A percentile compares a stretch with the other conserved stretches of the same genome.
phyloP scores from a whole-genome alignment of 2,888 invertebrate genomes.

The Cephus nigrinus region DNA sequence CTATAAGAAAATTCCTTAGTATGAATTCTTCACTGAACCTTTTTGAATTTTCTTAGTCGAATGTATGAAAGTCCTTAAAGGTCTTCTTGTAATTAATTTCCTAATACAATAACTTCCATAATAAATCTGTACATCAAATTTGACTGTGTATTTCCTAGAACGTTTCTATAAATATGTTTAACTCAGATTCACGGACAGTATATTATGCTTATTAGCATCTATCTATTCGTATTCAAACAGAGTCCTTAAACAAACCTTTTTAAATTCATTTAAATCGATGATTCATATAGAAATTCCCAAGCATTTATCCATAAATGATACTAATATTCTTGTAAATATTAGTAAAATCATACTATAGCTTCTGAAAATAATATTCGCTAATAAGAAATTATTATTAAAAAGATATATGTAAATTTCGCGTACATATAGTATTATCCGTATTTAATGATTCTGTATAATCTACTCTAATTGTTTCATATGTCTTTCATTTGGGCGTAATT shows the following conservation, averaged over 20 bases:
- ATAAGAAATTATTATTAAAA: too few relatives aligned
- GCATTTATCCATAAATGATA: background rate
- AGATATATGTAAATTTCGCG: too few relatives aligned
- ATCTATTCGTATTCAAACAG: background rate
- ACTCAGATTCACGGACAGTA: background rate
- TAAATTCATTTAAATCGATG: background rate
- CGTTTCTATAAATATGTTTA: background rate
- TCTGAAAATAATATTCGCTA: background rate
- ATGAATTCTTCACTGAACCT: background rate
- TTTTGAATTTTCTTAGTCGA: background rate
- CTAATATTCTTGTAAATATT: background rate
- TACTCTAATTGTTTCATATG: background rate
- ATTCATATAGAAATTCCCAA: background rate
- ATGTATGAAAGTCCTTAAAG: too few relatives aligned
- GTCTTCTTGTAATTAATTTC: too few relatives aligned
- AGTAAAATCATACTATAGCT: background rate
- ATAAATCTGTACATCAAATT: background rate
- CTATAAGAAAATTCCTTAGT: background rate
- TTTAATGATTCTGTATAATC: background rate
- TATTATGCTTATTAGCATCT: background rate
- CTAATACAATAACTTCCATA: background rate
- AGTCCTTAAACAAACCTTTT: background rate
- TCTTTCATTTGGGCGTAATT: background rate
- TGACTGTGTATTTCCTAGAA: background rate
- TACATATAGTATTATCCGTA: background rate